These are phyloP conservation scores for Hoplostethus mediterraneus DNA, from an alignment of 2,797 vertebrate genomes.

Conservation along the genomic window DNA sequence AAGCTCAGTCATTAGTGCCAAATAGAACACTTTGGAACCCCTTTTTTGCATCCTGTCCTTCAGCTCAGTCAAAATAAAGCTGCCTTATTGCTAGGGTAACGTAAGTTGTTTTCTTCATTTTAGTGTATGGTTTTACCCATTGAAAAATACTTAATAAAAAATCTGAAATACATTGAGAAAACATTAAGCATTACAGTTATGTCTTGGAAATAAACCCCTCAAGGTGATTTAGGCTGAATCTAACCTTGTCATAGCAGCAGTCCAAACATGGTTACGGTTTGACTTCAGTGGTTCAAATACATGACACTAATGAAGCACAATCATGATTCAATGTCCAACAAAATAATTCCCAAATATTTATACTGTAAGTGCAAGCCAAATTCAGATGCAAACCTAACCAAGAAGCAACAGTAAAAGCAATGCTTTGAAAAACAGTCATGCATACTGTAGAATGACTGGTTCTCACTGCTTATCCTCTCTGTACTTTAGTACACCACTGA, in stretches of 20 bases:
- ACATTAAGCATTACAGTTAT: slow-evolving; percentile 19
- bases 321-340: background rate
- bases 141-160: slow-evolving; percentile 23
- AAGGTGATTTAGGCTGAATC: slow-evolving; percentile 3
- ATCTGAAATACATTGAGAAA: background rate
- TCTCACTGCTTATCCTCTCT: slow-evolving; percentile 13
- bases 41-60: slow-evolving; percentile 14
- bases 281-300: background rate
- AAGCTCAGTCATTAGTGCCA: slow-evolving; percentile 2
- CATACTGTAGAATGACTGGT: background rate
- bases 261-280: slow-evolving; percentile 16
- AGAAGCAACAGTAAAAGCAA: background rate
- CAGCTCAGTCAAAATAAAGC: slow-evolving; percentile 52
- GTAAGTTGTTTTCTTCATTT: slow-evolving; percentile 19
- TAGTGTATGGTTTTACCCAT: background rate
- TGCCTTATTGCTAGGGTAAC: slow-evolving; percentile 69
- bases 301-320: background rate
- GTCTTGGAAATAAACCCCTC: background rate
- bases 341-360: background rate
- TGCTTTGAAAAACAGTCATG: too few species aligned
- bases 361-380: slow-evolving; percentile 2
- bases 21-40: slow-evolving; percentile 6
- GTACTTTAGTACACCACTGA: background rate
- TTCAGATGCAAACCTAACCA: background rate
- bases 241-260: slow-evolving; percentile 3